Base-by-base conservation (phyloP, 2,888 invertebrate genomes). In the Diarsia brunnea region DNA sequence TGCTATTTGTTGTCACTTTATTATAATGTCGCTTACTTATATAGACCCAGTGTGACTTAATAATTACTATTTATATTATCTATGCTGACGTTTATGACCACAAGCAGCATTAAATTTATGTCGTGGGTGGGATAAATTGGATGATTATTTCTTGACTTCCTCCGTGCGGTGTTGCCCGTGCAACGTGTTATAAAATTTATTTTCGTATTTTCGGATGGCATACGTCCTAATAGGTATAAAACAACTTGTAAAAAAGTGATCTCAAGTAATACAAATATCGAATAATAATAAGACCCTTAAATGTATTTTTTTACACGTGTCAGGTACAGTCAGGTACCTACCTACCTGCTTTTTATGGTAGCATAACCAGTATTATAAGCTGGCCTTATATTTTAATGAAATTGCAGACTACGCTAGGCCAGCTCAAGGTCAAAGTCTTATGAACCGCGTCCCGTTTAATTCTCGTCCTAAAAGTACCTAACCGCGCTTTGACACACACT, bases 31-130 rank as follows among this genome's bases (percentile, higher is more conserved):
- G 38, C 81, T 75, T 53, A 65, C 16, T 51, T 53, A 61, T 81
- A 72, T 78, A 74, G 47, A 49, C 0, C 21, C 38, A 67, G 4
- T 61, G 45, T 78, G 58, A 78, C 53, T 31, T 68, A 81, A 63
- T 69, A 75, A 38, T 75, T 12, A 64, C 72, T 1, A 51, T 45
- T 21, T 8, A 38, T 55, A n/a, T 43, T 27, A 49, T 74, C 12
- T 74, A 21, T 49, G 51, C 24, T 81, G 49, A 21, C 31, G 14
- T n/a, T 63, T 27, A n/a, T 47, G 27, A 55, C 55, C 49, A 73
- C 72, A n/a, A 45, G 45, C 47, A 55, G 16, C 8, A 8, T 38
- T 38, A 8, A 38, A 38, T 38, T 7, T 38, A 38, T 38, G 38
- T 38, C 8, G 21, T 47, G 21, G 14, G 74, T 73, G 47, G 24